Percentiles rank a stretch among this genome's conserved stretches.
phyloP scores from a whole-genome alignment of 2,888 invertebrate genomes.

The Epinotia nisella region DNA sequence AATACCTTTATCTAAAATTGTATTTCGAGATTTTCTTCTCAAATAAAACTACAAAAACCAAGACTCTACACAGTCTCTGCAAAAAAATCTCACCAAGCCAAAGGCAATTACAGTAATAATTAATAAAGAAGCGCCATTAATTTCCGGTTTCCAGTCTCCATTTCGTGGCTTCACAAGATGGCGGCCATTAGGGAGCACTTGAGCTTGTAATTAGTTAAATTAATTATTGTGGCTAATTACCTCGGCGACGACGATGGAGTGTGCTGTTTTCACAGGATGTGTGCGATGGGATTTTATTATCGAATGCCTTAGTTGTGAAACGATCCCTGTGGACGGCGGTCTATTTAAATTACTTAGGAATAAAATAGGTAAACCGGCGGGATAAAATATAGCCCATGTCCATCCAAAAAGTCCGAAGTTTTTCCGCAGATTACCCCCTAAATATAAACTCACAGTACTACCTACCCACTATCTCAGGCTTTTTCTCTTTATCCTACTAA shows the following conservation, averaged over 20 bases:
- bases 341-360: too few relatives aligned
- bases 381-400: too few relatives aligned
- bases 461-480: too few relatives aligned
- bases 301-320: background rate
- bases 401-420: too few relatives aligned
- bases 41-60: background rate
- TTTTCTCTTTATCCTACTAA: too few relatives aligned
- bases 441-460: too few relatives aligned
- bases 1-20: too few relatives aligned
- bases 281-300: constrained; percentile 2
- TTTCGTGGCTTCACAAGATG: constrained; percentile 58
- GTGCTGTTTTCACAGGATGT: constrained; percentile 14
- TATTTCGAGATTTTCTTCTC: background rate
- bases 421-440: too few relatives aligned
- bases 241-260: constrained; percentile 9
- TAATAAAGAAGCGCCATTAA: constrained; percentile 47
- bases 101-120: constrained; percentile 14
- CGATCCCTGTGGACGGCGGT: too few relatives aligned
- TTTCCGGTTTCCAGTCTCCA: constrained; percentile 51
- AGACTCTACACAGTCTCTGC: too few relatives aligned
- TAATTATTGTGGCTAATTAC: constrained; percentile 48
- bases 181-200: constrained; percentile 52
- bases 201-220: constrained; percentile 53
- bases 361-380: too few relatives aligned
- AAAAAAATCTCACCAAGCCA: constrained; percentile 3